These are phyloP conservation scores for Cheirogaleus medius DNA, from an alignment of 2,113 vertebrate species.

Conservation along the genomic window DNA sequence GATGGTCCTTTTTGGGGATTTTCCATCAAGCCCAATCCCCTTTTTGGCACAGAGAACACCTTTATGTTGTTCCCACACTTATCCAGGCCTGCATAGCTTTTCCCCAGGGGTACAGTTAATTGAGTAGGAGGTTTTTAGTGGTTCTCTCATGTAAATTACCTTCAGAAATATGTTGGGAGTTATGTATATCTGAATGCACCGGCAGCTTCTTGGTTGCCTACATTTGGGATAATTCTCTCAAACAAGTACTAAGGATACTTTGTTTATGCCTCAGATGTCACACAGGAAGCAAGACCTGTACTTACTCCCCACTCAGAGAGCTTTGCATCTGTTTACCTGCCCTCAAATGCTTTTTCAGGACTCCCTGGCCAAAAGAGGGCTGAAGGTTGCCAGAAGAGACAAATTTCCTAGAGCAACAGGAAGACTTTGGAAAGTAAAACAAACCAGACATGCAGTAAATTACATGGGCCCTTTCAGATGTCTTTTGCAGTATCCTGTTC, in stretches of 20 bases:
- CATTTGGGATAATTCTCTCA: conserved; percentile 37
- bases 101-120: conserved; percentile 66
- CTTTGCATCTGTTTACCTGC: conserved; percentile 82
- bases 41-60: conserved; percentile 70
- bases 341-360: conserved; percentile 76
- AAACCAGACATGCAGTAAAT: conserved; percentile 86
- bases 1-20: conserved; percentile 73
- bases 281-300: conserved; percentile 64
- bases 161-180: conserved; percentile 44
- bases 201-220: conserved; percentile 37
- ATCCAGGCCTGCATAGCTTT: conserved; percentile 37
- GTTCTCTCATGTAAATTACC: conserved; percentile 64
- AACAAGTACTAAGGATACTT: conserved; percentile 53
- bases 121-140: conserved; percentile 72
- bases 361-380: conserved; percentile 76
- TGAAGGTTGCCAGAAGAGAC: conserved; percentile 83
- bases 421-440: conserved; percentile 85
- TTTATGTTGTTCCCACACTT: conserved; percentile 73
- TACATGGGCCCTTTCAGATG: conserved; percentile 82
- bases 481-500: conserved; percentile 82
- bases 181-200: conserved; percentile 38
- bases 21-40: conserved; percentile 72
- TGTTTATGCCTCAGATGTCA: conserved; percentile 63
- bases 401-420: conserved; percentile 84
- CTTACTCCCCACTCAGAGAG: conserved; percentile 68